phyloP scores from a whole-genome alignment of 37 sponge, comb jelly and placozoan species.

The Aplysina aerophoba region DNA sequence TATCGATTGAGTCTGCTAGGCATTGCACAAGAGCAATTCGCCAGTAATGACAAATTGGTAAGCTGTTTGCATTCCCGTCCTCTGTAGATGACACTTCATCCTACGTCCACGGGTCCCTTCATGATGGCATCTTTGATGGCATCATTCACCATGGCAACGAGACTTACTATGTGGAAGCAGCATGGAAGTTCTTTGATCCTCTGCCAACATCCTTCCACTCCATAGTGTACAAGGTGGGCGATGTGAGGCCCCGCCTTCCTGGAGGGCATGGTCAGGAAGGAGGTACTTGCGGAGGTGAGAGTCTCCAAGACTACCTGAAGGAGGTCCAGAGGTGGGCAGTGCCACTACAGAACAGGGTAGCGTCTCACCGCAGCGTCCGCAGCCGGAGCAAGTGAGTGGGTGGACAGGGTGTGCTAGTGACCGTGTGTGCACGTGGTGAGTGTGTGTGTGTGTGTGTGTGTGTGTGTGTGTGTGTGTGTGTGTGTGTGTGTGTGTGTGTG shows the following conservation, averaged over 20 bases:
- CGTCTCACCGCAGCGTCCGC: slow-evolving; percentile 58
- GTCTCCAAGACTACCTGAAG: not conserved
- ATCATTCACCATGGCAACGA: slow-evolving; percentile 12
- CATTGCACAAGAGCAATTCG: no score
- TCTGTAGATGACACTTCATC: slow-evolving; percentile 39
- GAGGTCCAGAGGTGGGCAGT: slow-evolving; percentile 32
- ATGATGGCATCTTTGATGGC: slow-evolving; percentile 68
- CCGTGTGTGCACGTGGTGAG: not conserved
- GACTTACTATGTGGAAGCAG: slow-evolving; percentile 52
- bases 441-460: not conserved
- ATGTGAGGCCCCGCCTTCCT: slow-evolving; percentile 30
- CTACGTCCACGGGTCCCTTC: slow-evolving; percentile 60
- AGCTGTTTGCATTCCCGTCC: no score
- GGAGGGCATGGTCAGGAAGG: not conserved
- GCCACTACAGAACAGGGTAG: slow-evolving; percentile 11
- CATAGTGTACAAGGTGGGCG: slow-evolving; percentile 52
- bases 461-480: not conserved
- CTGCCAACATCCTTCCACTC: slow-evolving; percentile 51
- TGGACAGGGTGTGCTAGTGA: not conserved
- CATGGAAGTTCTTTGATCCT: slow-evolving; percentile 35
- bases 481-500: not conserved
- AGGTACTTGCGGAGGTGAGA: not conserved
- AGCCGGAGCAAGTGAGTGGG: slow-evolving; percentile 58
- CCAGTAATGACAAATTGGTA: no score
- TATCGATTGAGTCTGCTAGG: no score